Evolutionary conservation across 2,888 invertebrate genomes (phyloP), one percentile per base, ranked within the genome.

Genomic region (Drosophila picticornis): DNA sequence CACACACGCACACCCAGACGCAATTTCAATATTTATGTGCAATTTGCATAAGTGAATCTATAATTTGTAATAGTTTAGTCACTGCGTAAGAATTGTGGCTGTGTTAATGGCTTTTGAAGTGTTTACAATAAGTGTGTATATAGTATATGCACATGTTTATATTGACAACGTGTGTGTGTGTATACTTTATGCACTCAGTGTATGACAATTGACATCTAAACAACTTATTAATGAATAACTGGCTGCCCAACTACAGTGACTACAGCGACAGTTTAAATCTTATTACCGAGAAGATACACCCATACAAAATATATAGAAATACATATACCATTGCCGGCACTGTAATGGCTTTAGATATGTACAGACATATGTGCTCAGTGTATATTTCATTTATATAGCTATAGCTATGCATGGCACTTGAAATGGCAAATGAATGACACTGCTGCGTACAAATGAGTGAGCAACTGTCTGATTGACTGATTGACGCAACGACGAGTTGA

Each of bases 341-440:
- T 77, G 80, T 67, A 80, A 83, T 77, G 65, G n/a, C 56, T 61
- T 56, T 55, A 55, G 58, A 29, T 43, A 51, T 50, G 9, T 70
- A 58, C 40, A 50, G 32, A 64, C 32, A 46, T 57, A 46, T 32
- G 25, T 48, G 4, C n/a, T n/a, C n/a, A n/a, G n/a, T 40, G 16
- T 40, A 19, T 61, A 29, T 59, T 25, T 36, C 61, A 43, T 81
- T 48, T 57, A 56, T 78, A 46, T 46, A 16, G 38, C 76, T 71
- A 75, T 72, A 69, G 77, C 81, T 89, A 78, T 84, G 72, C 75
- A 87, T 55, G 84, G 81, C 90, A 89, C 90, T 90, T 84, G 84
- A 81, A 85, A 85, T 89, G 87, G 84, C 90, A 85, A 85, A 85
- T 90, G 90, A 85, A 85, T 85, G 91, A 85, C 85, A 84, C 58